Base-by-base conservation (phyloP, 2,888 invertebrate genomes). In the Cepaea hortensis region DNA sequence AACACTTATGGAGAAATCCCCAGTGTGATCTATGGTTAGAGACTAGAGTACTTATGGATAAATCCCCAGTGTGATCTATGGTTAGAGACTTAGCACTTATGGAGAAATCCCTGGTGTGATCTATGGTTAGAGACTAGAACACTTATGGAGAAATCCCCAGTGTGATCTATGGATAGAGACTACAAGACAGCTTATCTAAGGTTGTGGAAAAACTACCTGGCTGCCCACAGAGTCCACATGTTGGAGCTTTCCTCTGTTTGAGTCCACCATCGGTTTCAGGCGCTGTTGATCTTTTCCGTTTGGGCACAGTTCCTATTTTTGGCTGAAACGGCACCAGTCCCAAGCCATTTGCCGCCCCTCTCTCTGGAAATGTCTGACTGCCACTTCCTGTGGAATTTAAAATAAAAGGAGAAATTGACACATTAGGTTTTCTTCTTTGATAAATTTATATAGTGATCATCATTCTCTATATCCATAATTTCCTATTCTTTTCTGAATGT, bases 221-320 rank as follows among this genome's bases (percentile, higher is more conserved):
- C 91, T 96, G 95, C 13, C 96, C 96, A 93, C 98, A 98, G 81
- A 91, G 84, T 6, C 94, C 93, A 91, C 94, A 94, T 87, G 92
- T 93, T 6, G 87, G 87, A 80, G 87, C 13, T 79, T 93, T 90
- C 46, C 91, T 91, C 85, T 90, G 91, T 50, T 91, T 91, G 11
- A 89, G 87, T 23, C 70, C 86, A 23, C 89, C 86, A 23, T 90
- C 90, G 46, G 46, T 15, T 6, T 48, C 23, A 55, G 20, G 72
- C 62, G 85, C 62, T 35, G 80, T 46, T 48, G 83, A 55, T 62
- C 87, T 77, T 61, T 85, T 68, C 18, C 87, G 70, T 18, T 35
- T 46, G 48, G 20, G 20, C 9, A 70, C 55, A 23, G 72, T 81
- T 81, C 80, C 76, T 62, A 18, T n/a, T 55, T 72, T 73, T 7